Percentiles rank a stretch among this genome's conserved stretches.
Evolutionary conservation across 1,140 invertebrate species (phyloP).

Genomic region (Rhynchophorus ferrugineus): DNA sequence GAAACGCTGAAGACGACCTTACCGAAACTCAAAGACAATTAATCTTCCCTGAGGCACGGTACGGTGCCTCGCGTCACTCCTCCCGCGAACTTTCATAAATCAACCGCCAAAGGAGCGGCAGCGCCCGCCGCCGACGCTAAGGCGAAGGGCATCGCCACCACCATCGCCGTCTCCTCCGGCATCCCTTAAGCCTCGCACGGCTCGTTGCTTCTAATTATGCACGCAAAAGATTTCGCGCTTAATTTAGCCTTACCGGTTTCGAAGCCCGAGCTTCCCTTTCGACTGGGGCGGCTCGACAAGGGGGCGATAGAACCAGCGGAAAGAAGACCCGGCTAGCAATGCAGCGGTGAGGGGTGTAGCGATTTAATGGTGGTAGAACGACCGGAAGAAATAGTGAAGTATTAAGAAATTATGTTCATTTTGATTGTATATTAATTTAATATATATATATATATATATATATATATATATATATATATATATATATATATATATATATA

Average conservation of each 20-base stretch:
- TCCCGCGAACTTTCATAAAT: conserved; percentile 5
- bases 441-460: too few relatives aligned
- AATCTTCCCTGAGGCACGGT: background rate
- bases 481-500: too few relatives aligned
- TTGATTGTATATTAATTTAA: too few relatives aligned
- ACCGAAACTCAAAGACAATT: too few relatives aligned
- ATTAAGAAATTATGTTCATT: too few relatives aligned
- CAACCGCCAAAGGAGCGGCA: conserved; percentile 1
- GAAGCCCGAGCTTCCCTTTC: background rate
- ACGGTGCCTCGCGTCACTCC: conserved; percentile 1
- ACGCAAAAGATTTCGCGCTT: conserved; percentile 39
- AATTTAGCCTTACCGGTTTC: conserved; percentile 36
- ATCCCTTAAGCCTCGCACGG: conserved; percentile 32
- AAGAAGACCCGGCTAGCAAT: too few relatives aligned
- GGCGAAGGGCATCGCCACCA: background rate
- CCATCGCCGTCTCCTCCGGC: background rate
- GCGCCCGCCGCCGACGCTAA: background rate
- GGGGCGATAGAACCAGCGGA: too few relatives aligned
- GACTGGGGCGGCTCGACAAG: background rate
- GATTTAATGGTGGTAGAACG: too few relatives aligned
- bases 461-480: too few relatives aligned
- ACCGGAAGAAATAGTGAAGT: too few relatives aligned
- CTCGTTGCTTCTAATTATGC: conserved; percentile 39
- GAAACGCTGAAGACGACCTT: too few relatives aligned
- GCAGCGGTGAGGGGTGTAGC: too few relatives aligned